Percentiles rank a stretch among this genome's conserved stretches.
Evolutionary conservation across 2,888 invertebrate species (phyloP).

Genomic region (Agelastica alni): DNA sequence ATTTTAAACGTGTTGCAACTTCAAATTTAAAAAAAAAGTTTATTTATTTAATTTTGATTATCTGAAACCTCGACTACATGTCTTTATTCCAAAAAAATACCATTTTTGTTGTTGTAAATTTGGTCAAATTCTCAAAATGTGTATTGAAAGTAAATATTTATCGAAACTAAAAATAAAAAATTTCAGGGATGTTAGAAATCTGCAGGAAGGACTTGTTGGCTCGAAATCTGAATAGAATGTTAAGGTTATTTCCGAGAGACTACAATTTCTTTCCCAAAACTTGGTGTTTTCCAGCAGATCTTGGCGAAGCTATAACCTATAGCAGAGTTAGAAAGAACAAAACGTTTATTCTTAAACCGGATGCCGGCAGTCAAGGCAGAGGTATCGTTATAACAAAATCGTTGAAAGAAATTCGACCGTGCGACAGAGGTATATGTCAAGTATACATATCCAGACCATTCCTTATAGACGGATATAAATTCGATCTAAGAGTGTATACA

Average conservation of each 20-base stretch:
- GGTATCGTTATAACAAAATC: conserved; percentile 87
- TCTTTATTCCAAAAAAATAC: too few species aligned
- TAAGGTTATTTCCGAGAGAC: conserved; percentile 83
- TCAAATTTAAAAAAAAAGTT: too few species aligned
- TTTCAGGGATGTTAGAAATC: conserved; percentile 55
- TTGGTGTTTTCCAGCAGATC: conserved; percentile 90
- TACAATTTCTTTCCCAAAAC: conserved; percentile 93
- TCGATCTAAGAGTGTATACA: conserved; percentile 87
- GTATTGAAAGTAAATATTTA: too few species aligned
- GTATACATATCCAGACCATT: conserved; percentile 76
- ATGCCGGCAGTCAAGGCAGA: conserved; percentile 87
- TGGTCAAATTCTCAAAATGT: too few species aligned
- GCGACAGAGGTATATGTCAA: conserved; percentile 87
- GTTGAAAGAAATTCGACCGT: conserved; percentile 77
- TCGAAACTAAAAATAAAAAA: too few species aligned
- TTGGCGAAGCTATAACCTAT: conserved; percentile 74
- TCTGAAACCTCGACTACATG: too few species aligned
- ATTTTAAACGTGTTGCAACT: too few species aligned
- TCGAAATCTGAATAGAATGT: conserved; percentile 87
- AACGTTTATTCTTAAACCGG: conserved; percentile 89
- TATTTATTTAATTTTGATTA: too few species aligned
- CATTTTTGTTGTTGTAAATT: too few species aligned
- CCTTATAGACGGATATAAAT: conserved; percentile 89
- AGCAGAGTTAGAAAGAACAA: conserved; percentile 71
- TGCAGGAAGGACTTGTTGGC: conserved; percentile 84